Base-by-base conservation (phyloP, 2,113 vertebrate species). In the Myrmophylax atrothorax region DNA sequence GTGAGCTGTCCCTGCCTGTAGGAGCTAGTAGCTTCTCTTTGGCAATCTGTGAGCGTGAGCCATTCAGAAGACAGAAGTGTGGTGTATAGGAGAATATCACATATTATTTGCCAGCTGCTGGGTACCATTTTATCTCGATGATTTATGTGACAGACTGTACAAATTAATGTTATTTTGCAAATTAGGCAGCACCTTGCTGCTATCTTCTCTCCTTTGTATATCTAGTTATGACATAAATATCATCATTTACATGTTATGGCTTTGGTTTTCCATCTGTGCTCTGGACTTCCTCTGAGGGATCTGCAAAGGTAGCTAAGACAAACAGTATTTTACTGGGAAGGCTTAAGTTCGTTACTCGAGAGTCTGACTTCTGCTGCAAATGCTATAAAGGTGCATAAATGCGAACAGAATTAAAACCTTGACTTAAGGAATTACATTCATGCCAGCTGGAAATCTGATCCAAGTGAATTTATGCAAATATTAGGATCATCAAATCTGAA, bases 21-120 rank as follows among this genome's bases (percentile, higher is more conserved):
- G 40, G 14, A 42, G 35, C 75, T 56, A 5, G 64, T n/a, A 46
- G 73, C 62, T 89, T 37, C 59, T 88, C 68, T 68, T 89, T 76
- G 66, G 83, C 92, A 68, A 37, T 78, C 44, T 53, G 59, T 42
- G 74, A 28, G 26, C 1, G 0, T 50, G 66, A 92, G 42, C 84
- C 63, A 29, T 78, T 77, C 74, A 67, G 79, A 66, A 85, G 53
- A 52, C 59, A 78, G 75, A 64, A 18, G 37, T 80, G 78, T 26
- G 17, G 62, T 59, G 66, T 5, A 3, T 28, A 63, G 85, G 58
- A 82, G 82, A 88, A 64, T 38, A 26, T 76, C 68, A 60, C 52
- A 38, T 60, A 47, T 53, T 82, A 73, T 74, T 68, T 90, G 66
- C 76, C 85, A 90, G 83, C 68, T 96, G 85, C 90, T 80, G 81